Evolutionary conservation across 2,113 vertebrate genomes (phyloP), one percentile per base, ranked within the genome.

Genomic region (Vimba vimba): DNA sequence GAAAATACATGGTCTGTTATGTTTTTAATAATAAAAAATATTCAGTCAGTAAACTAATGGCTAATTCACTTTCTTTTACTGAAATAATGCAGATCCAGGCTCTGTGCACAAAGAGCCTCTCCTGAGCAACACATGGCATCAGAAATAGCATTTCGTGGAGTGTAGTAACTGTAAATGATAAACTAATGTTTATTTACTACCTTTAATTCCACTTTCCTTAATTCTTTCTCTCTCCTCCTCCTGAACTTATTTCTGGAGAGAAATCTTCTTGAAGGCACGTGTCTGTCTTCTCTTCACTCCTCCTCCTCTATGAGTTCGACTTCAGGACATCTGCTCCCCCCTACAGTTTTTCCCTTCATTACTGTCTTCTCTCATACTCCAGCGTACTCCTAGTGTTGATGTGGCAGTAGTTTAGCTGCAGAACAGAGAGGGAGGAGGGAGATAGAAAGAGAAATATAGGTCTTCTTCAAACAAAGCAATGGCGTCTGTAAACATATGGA

Each of bases 311-410:
- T 86, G 73, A 79, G 85, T 78, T 89, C 52, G 73, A 79, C 71
- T 76, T 57, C 25, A 55, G 69, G 82, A 86, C 87, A 74, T 80
- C 81, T 86, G 71, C 73, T 52, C 77, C 55, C 45, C 76, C 71
- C 75, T 47, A 57, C 55, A 75, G 68, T 80, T 79, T 66, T 79
- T 25, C 30, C 59, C 79, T 88, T 52, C 52, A 45, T 84, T 77
- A 33, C 59, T 81, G 81, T 87, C 79, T 85, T 84, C 71, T 60
- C 80, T 77, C 86, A 82, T 66, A 64, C 75, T 82, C 84, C 83
- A 69, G 79, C 84, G 68, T 39, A 19, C 85, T 75, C 59, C 43
- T 33, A 87, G 82, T 88, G 89, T 90, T 89, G 87, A 89, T 90
- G 89, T 90, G 89, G 89, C 89, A 90, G 86, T 77, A 57, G 79